Conservation (phyloP, 2,888 invertebrate species). For the Agelastica alni region DNA sequence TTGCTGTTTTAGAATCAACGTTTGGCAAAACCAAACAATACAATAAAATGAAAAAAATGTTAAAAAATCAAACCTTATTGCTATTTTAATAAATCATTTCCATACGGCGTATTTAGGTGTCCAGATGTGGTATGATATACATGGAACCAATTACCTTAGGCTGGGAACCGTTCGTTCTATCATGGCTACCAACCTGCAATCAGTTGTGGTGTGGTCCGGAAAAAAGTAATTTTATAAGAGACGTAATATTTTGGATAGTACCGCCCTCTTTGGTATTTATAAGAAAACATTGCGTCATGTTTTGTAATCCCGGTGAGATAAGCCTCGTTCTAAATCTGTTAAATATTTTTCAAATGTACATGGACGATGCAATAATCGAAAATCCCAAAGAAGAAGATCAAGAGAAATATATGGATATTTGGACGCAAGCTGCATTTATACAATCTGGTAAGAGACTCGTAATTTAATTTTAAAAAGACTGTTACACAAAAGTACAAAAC, state of each 20-base stretch:
- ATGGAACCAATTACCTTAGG: slow-evolving; percentile 85
- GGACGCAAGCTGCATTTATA: slow-evolving; percentile 78
- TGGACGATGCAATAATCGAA: slow-evolving; percentile 68
- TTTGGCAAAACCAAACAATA: no score
- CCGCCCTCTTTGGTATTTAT: slow-evolving; percentile 77
- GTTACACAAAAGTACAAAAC: no score
- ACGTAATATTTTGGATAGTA: slow-evolving; percentile 76
- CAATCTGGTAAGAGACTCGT: no score
- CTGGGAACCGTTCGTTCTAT: slow-evolving; percentile 78
- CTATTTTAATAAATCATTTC: no score
- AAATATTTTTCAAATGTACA: slow-evolving; percentile 74
- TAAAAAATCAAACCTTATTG: no score
- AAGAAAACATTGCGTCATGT: slow-evolving; percentile 68
- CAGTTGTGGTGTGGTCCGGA: slow-evolving; percentile 71
- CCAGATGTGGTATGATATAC: slow-evolving; percentile 89
- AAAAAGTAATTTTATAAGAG: slow-evolving; percentile 64
- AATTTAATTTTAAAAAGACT: no score
- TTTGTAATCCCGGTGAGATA: slow-evolving; percentile 71
- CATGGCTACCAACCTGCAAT: slow-evolving; percentile 75
- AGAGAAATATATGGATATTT: slow-evolving; percentile 70
- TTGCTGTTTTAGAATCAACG: no score
- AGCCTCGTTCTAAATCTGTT: slow-evolving; percentile 74
- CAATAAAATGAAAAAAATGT: no score
- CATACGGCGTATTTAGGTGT: slow-evolving; percentile 57
- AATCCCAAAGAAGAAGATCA: slow-evolving; percentile 57